phyloP scores from a whole-genome alignment of 1,140 invertebrate species.

The Harlomillsia oculata region DNA sequence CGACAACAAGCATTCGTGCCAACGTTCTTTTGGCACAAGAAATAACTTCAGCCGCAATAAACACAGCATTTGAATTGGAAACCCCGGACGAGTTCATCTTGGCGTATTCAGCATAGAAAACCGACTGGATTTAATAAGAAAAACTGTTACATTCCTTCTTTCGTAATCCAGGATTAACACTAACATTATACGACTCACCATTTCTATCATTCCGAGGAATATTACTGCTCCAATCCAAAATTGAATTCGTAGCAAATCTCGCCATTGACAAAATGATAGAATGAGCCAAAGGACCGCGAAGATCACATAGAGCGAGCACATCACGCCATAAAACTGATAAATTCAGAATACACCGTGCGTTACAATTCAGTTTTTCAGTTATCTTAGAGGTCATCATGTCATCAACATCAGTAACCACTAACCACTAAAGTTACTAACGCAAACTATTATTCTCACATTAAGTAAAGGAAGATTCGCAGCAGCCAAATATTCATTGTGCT shows the following conservation, averaged over 20 bases:
- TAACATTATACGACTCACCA: slow-evolving; percentile 38
- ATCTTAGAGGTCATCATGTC: background rate
- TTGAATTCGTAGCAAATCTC: slow-evolving; percentile 82
- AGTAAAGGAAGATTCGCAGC: slow-evolving; percentile 63
- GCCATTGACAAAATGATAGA: slow-evolving; percentile 75
- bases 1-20: slow-evolving; percentile 83
- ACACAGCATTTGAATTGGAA: slow-evolving; percentile 58
- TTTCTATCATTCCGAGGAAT: slow-evolving; percentile 71
- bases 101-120: slow-evolving; percentile 82
- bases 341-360: background rate
- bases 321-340: slow-evolving; percentile 74
- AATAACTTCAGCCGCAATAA: slow-evolving; percentile 73
- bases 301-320: slow-evolving; percentile 77
- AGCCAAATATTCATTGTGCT: slow-evolving; percentile 57
- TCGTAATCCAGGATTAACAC: slow-evolving; percentile 28
- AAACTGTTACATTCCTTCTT: slow-evolving; percentile 5
- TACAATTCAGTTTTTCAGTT: background rate
- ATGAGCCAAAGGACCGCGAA: slow-evolving; percentile 74
- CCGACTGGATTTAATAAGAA: slow-evolving; percentile 47
- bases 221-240: slow-evolving; percentile 91
- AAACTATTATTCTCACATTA: slow-evolving; percentile 46
- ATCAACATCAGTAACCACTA: background rate
- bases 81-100: slow-evolving; percentile 63
- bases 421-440: background rate
- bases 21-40: slow-evolving; percentile 80